Base-by-base conservation (phyloP, 2,888 invertebrate genomes). In the Malthinus flaveolus region DNA sequence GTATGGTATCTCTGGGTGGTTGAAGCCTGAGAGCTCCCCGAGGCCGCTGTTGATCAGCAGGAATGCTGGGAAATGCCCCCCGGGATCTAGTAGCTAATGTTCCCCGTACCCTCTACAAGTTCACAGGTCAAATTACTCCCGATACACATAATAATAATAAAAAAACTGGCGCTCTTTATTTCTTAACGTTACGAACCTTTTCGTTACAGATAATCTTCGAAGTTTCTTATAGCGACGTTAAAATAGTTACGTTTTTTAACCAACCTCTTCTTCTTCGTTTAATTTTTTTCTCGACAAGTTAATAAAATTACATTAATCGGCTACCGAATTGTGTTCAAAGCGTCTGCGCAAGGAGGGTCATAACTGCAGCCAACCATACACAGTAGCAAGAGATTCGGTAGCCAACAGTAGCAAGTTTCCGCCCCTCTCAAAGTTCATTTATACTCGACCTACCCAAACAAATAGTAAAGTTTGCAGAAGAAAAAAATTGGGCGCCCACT, bases 1-100 rank as follows among this genome's bases (percentile, higher is more conserved):
- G 23, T 23, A 13, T 36, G 44, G 48, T 37, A 53, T 58, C 58
- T 53, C 48, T 56, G 50, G 57, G 61, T 61, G 61, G 61, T 61
- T 61, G 55, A 47, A 54, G 61, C 57, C 54, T 61, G 61, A 49
- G 61, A 63, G 64, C 61, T 63, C 63, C 64, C 66, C 58, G 58
- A 64, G 66, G 64, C 61, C 59, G 61, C 57, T 35, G 64, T 58
- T 57, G 63, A 54, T 54, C 64, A 47, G 61, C 63, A 62, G 66
- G 68, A 67, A 68, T 66, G 68, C 68, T 69, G 69, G 68, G 69
- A 68, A 69, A 66, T 66, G 68, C 69, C 68, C 66, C 66, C 60
- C 42, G 66, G 69, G 69, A 67, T 63, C 68, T 66, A 65, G 69
- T 69, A 69, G 69, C 69, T 44, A 48, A 59, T 50, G 64, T 61